Percentiles rank a stretch among this genome's conserved stretches.
phyloP scores from a whole-genome alignment of 2,888 invertebrate species.

The Lithophane socia region DNA sequence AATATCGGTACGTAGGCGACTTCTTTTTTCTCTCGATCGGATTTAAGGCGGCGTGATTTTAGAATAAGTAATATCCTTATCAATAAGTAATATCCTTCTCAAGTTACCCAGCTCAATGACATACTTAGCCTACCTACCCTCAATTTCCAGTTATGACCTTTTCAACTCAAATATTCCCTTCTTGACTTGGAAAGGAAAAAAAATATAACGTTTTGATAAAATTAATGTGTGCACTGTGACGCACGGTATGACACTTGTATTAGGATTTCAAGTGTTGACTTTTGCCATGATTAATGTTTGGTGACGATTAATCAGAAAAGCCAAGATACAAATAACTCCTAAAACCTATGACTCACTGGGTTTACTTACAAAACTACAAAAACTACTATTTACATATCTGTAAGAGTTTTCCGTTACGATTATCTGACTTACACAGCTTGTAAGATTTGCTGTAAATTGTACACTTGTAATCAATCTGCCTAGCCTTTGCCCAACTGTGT shows the following conservation, averaged over 20 bases:
- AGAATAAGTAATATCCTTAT: not conserved
- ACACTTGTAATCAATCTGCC: no score
- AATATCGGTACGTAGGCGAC: no score
- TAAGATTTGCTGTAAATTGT: no score
- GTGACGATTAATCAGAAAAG: not conserved
- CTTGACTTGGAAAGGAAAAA: not conserved
- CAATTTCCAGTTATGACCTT: not conserved
- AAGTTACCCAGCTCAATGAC: no score
- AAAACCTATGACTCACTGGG: not conserved
- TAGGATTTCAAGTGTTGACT: not conserved
- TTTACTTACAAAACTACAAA: not conserved
- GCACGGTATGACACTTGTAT: no score
- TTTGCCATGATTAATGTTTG: not conserved
- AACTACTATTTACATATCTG: no score
- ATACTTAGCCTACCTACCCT: not conserved
- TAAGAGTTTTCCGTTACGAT: no score
- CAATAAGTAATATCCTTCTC: not conserved
- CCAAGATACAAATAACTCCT: no score
- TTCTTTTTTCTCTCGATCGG: no score
- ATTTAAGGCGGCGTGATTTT: not conserved
- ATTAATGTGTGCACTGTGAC: not conserved
- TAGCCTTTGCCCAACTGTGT: no score
- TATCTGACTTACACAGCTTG: no score
- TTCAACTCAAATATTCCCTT: not conserved
- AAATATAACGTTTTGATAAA: no score